Conservation (phyloP, 2,797 vertebrate species). For the Lithobates pipiens region DNA sequence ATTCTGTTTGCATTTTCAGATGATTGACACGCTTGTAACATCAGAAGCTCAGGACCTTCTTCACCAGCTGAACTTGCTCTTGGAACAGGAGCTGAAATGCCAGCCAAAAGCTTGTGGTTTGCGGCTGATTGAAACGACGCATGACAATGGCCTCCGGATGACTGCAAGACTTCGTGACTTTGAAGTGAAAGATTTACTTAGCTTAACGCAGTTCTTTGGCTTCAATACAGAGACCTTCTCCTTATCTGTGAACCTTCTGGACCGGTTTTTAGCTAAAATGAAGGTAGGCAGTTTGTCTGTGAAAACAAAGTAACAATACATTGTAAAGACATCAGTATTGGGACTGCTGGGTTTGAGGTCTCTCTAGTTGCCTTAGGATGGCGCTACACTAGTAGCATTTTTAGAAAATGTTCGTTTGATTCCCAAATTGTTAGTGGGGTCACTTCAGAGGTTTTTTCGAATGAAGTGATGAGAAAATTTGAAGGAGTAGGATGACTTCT, state of each 20-base stretch:
- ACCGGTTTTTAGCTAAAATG: slow-evolving; percentile 93
- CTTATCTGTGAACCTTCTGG: slow-evolving; percentile 88
- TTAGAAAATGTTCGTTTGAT: too few relatives aligned
- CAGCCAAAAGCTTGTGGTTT: slow-evolving; percentile 91
- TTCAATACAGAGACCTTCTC: slow-evolving; percentile 92
- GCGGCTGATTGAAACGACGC: slow-evolving; percentile 85
- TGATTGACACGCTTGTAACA: slow-evolving; percentile 84
- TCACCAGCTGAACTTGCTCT: slow-evolving; percentile 81
- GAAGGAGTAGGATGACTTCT: too few relatives aligned
- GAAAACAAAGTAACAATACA: too few relatives aligned
- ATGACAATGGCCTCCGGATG: slow-evolving; percentile 92
- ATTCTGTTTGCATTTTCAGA: slow-evolving; percentile 73
- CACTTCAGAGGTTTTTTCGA: too few relatives aligned
- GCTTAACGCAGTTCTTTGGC: slow-evolving; percentile 92
- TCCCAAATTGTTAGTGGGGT: too few relatives aligned
- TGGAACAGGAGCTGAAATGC: slow-evolving; percentile 85
- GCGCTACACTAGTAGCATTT: too few relatives aligned
- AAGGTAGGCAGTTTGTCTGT: slow-evolving; percentile 80
- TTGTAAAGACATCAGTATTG: too few relatives aligned
- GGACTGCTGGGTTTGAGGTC: too few relatives aligned
- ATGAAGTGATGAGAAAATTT: too few relatives aligned
- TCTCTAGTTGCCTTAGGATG: too few relatives aligned
- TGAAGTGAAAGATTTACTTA: slow-evolving; percentile 93
- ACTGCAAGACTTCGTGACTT: slow-evolving; percentile 88
- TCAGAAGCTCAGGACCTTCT: slow-evolving; percentile 77